Evolutionary conservation across 2,888 invertebrate species (phyloP).

Genomic region (Nymphalis c-album): DNA sequence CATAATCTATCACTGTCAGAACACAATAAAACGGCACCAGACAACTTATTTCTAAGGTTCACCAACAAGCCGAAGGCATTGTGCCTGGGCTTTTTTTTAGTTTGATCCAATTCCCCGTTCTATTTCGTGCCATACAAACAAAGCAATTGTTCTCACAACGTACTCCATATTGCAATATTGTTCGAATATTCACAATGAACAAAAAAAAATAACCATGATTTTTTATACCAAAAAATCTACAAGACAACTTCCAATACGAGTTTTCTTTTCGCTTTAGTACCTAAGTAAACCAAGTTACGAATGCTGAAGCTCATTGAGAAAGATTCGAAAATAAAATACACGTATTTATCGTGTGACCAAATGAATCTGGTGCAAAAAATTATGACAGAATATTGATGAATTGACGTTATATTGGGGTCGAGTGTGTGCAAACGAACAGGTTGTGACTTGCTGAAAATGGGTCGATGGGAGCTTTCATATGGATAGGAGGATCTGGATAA

Average conservation of each 20-base stretch:
- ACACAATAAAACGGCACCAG: slow-evolving; percentile 27
- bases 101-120: slow-evolving; percentile 32
- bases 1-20: slow-evolving; percentile 28
- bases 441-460: slow-evolving; percentile 33
- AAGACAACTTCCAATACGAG: too few relatives aligned
- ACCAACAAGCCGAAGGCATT: slow-evolving; percentile 22
- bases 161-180: slow-evolving; percentile 3
- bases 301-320: not conserved
- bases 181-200: not conserved
- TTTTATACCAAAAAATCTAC: not conserved
- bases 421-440: slow-evolving; percentile 34
- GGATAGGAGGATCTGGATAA: slow-evolving; percentile 25
- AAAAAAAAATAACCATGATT: not conserved
- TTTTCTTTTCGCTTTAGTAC: too few relatives aligned
- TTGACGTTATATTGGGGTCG: slow-evolving; percentile 35
- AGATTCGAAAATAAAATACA: slow-evolving; percentile 11
- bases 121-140: slow-evolving; percentile 29
- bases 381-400: slow-evolving; percentile 36
- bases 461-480: slow-evolving; percentile 32
- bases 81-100: slow-evolving; percentile 27
- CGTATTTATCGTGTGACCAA: slow-evolving; percentile 12
- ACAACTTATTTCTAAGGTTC: slow-evolving; percentile 33
- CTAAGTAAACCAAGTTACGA: not conserved
- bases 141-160: slow-evolving; percentile 15
- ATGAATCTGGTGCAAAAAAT: slow-evolving; percentile 30